Conservation (phyloP, 1,140 invertebrate genomes). For the Ceratoteleas bidentatus region DNA sequence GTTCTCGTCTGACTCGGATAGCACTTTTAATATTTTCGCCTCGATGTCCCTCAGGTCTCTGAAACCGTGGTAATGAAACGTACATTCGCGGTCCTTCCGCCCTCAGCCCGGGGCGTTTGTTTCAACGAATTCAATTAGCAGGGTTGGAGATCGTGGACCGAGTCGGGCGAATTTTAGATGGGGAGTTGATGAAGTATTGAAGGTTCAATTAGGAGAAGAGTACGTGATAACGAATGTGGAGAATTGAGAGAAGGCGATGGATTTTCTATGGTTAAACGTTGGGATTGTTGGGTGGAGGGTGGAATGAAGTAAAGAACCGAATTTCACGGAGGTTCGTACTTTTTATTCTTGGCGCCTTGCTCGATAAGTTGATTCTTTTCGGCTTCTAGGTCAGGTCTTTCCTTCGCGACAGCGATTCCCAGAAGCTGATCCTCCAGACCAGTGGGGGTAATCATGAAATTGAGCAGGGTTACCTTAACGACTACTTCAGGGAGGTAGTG, state of each 20-base stretch:
- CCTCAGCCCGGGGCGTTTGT: conserved; percentile 10
- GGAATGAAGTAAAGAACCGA: no score
- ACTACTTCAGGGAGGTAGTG: conserved; percentile 96
- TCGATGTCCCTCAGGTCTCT: conserved; percentile 96
- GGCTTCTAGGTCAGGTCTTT: conserved; percentile 95
- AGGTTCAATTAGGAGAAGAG: no score
- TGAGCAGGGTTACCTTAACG: conserved; percentile 95
- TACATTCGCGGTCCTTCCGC: conserved; percentile 1
- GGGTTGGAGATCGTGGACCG: no score
- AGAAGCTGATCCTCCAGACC: conserved; percentile 94
- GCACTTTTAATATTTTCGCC: conserved; percentile 94
- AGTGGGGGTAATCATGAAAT: conserved; percentile 93
- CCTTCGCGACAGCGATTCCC: conserved; percentile 95
- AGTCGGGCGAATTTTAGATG: no score
- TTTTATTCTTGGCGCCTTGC: conserved; percentile 94
- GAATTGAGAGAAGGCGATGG: no score
- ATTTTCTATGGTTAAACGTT: no score
- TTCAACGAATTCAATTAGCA: conserved; percentile 23
- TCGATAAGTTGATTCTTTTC: conserved; percentile 95
- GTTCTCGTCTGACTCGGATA: conserved; percentile 94
- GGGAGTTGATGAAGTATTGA: no score
- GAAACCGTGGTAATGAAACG: conserved; percentile 60
- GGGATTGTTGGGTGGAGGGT: no score
- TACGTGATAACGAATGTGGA: no score
- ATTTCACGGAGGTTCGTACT: conserved; percentile 77